A percentile compares a stretch with the other conserved stretches of the same genome.
Conservation (phyloP, 1,140 invertebrate genomes). For the Holcopasites calliopsidis region DNA sequence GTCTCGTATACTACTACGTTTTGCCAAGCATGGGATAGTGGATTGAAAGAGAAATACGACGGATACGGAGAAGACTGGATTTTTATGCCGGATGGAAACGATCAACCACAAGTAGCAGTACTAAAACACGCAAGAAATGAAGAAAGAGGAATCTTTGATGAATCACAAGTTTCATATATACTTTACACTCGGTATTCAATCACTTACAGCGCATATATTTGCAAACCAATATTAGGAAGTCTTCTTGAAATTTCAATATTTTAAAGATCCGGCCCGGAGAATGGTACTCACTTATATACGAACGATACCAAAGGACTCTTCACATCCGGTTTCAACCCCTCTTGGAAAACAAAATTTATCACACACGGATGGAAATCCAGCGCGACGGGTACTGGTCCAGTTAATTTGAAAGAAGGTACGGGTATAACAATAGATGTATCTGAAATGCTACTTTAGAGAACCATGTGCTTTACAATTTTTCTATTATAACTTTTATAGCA, state of each 20-base stretch:
- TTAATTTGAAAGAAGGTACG: conserved; percentile 75
- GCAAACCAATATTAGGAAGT: neutral
- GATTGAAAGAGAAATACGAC: conserved; percentile 71
- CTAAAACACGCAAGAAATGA: conserved; percentile 67
- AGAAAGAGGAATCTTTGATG: conserved; percentile 62
- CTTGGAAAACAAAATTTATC: conserved; percentile 83
- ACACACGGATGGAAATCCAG: conserved; percentile 88
- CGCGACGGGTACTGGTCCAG: conserved; percentile 69
- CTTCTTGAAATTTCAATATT: conserved; percentile 14
- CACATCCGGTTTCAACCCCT: conserved; percentile 80
- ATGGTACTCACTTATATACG: conserved; percentile 68
- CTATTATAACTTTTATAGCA: conserved; percentile 71
- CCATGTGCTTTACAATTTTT: too few species aligned
- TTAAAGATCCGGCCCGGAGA: conserved; percentile 69
- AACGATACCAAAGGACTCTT: conserved; percentile 69
- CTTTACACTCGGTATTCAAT: conserved; percentile 74
- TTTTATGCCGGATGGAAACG: conserved; percentile 84
- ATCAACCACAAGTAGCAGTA: conserved; percentile 80
- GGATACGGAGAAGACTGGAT: conserved; percentile 83
- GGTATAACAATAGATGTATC: too few species aligned
- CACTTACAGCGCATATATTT: neutral
- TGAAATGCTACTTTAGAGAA: too few species aligned
- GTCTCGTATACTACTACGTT: neutral
- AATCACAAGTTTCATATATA: conserved; percentile 67
- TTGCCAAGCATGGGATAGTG: conserved; percentile 57